These are phyloP conservation scores for Helostoma temminkii DNA, from an alignment of 2,797 vertebrate genomes.

Conservation along the genomic window DNA sequence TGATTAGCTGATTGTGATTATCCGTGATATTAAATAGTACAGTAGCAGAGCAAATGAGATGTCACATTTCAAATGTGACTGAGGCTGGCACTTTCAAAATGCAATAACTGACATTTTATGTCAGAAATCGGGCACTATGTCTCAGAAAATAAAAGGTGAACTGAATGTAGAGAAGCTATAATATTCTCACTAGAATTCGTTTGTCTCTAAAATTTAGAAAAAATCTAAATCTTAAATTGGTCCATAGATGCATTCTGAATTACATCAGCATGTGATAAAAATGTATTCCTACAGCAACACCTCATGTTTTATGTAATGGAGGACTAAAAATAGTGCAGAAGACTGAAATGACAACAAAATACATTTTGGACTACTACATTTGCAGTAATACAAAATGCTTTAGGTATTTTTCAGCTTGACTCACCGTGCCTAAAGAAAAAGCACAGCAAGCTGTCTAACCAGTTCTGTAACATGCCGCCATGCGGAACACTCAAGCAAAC, in stretches of 20 bases:
- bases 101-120: too few species aligned
- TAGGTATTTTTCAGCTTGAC: constrained; percentile 63
- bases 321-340: constrained; percentile 60
- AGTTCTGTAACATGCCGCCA: constrained; percentile 28
- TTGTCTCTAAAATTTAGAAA: constrained; percentile 3
- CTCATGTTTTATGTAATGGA: constrained; percentile 61
- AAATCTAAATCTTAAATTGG: neutral
- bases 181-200: neutral
- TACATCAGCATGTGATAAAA: constrained; percentile 38
- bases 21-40: constrained; percentile 24
- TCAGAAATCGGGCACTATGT: too few species aligned
- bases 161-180: neutral
- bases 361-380: constrained; percentile 48
- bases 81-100: too few species aligned
- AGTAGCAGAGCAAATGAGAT: constrained; percentile 49
- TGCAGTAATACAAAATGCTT: constrained; percentile 48
- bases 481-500: constrained; percentile 21
- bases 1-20: constrained; percentile 46
- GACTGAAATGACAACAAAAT: constrained; percentile 44
- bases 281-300: constrained; percentile 43
- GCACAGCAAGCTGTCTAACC: constrained; percentile 39
- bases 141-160: constrained; percentile 2
- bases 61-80: constrained; percentile 51
- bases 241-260: constrained; percentile 49
- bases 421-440: constrained; percentile 62